Conservation (phyloP, 1,140 invertebrate genomes). For the Megalonaias nervosa region DNA sequence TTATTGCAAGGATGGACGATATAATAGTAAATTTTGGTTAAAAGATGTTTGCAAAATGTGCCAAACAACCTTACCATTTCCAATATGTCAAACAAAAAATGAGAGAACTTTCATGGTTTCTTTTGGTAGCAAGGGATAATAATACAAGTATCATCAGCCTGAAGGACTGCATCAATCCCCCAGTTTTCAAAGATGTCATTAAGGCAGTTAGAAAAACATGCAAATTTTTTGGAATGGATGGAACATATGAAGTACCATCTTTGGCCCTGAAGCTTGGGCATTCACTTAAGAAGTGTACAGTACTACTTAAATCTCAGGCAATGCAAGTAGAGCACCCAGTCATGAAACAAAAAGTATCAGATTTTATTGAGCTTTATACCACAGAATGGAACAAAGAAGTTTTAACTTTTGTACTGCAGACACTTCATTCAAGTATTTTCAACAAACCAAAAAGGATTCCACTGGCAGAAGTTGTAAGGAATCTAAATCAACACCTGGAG, state of each 20-base stretch:
- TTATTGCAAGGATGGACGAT: not conserved
- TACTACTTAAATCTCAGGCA: not conserved
- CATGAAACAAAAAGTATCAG: constrained; percentile 1
- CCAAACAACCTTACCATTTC: too few species aligned
- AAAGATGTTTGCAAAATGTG: not conserved
- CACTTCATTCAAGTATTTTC: constrained; percentile 9
- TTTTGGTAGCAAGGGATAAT: too few species aligned
- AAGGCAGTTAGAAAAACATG: not conserved
- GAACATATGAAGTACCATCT: not conserved
- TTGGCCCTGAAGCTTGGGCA: constrained; percentile 15
- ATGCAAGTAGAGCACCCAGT: not conserved
- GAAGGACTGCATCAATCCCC: constrained; percentile 3
- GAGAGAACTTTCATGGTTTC: too few species aligned
- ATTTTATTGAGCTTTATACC: constrained; percentile 10
- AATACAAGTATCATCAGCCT: constrained; percentile 4
- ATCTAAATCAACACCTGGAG: constrained; percentile 14
- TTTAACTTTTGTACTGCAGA: constrained; percentile 11
- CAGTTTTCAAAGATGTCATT: not conserved
- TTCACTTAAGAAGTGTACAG: constrained; percentile 23
- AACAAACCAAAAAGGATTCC: constrained; percentile 23
- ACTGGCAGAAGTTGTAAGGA: constrained; percentile 16
- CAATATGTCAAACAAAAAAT: too few species aligned
- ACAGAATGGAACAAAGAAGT: constrained; percentile 24
- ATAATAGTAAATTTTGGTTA: constrained; percentile 5
- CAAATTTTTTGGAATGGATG: too few species aligned